Evolutionary conservation across 2,113 vertebrate genomes (phyloP).

Genomic region (Pseudopipra pipra): DNA sequence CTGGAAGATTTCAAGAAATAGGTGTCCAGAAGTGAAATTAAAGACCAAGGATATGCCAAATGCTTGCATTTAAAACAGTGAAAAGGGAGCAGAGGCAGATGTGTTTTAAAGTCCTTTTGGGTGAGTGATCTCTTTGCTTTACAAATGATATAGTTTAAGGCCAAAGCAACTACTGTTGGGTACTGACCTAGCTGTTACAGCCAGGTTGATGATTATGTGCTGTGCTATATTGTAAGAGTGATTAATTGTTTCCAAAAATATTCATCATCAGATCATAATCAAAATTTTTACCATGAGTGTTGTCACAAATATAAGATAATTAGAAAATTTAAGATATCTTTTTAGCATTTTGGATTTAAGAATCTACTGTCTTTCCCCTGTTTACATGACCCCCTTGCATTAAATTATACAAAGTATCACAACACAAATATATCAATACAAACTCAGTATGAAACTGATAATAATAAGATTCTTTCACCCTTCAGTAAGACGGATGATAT

Average conservation of each 20-base stretch:
- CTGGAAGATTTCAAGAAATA: neutral
- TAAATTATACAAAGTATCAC: neutral
- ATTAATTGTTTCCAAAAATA: neutral
- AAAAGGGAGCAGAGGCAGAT: neutral
- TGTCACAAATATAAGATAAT: neutral
- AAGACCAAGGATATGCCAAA: neutral
- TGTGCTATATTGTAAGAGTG: neutral
- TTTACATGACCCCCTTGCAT: neutral
- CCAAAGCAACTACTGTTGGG: accelerated
- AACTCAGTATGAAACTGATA: neutral
- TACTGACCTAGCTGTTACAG: neutral
- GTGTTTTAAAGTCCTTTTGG: neutral
- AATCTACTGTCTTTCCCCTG: neutral
- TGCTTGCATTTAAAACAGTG: neutral
- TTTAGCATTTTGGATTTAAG: neutral
- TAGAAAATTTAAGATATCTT: neutral
- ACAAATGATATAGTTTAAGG: neutral
- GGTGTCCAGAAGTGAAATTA: neutral
- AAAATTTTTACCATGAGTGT: neutral
- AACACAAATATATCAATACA: neutral
- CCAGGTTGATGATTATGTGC: neutral
- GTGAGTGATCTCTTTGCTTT: neutral
- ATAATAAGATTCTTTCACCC: neutral
- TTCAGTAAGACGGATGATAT: neutral
- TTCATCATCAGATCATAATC: neutral